These are phyloP conservation scores for Andrena fulva DNA, from an alignment of 2,888 invertebrate species.

Conservation along the genomic window DNA sequence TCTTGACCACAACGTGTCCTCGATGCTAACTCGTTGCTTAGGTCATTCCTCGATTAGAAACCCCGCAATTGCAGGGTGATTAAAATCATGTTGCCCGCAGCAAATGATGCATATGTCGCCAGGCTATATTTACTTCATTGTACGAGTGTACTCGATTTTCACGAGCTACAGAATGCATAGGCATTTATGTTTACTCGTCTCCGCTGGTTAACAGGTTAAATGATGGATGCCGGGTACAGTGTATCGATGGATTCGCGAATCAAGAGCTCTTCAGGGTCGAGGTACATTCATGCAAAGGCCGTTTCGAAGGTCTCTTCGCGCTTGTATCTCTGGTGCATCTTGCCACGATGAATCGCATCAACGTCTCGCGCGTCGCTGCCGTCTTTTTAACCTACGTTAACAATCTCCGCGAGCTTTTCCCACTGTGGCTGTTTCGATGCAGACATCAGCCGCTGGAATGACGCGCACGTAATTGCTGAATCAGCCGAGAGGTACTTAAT, in stretches of 20 bases:
- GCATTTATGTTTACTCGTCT: no score
- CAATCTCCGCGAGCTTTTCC: conserved; percentile 41
- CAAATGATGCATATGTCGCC: no score
- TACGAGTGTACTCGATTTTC: no score
- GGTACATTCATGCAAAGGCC: conserved; percentile 46
- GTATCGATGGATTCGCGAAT: conserved; percentile 7
- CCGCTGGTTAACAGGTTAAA: neutral
- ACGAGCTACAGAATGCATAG: no score
- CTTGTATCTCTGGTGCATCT: conserved; percentile 34
- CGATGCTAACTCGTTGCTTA: no score
- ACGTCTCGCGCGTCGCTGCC: conserved; percentile 7
- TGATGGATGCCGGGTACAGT: neutral
- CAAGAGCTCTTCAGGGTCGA: conserved; percentile 40
- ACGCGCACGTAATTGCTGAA: conserved; percentile 32
- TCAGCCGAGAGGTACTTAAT: conserved; percentile 14
- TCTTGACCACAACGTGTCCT: no score
- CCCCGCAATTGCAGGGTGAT: no score
- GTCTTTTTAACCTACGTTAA: conserved; percentile 24
- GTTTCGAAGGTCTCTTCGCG: conserved; percentile 41
- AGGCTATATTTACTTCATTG: no score
- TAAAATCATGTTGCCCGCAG: no score
- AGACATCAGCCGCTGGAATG: conserved; percentile 14
- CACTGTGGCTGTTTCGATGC: conserved; percentile 26
- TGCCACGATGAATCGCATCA: conserved; percentile 36
- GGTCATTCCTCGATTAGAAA: no score